These are phyloP conservation scores for Pelusios castaneus DNA, from an alignment of 2,113 vertebrate species.

Conservation along the genomic window DNA sequence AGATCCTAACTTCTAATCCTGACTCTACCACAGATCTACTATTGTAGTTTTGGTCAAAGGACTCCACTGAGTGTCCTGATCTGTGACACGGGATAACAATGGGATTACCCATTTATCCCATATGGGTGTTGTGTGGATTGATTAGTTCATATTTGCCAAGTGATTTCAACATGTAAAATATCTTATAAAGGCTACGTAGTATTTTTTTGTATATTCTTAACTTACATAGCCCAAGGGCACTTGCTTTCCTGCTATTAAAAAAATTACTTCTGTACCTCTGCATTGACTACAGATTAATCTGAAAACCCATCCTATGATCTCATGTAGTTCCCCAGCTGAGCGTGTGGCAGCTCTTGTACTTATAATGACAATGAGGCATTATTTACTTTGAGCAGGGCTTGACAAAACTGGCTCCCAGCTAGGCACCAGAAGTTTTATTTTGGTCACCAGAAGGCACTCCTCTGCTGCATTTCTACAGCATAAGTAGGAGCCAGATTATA, in stretches of 20 bases:
- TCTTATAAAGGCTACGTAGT: neutral
- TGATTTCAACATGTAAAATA: neutral
- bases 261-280: neutral
- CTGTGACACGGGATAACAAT: neutral
- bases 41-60: neutral
- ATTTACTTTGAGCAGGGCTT: too few relatives aligned
- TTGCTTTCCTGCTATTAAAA: neutral
- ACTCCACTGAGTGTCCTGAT: neutral
- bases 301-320: neutral
- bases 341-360: neutral
- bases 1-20: too few relatives aligned
- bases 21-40: neutral
- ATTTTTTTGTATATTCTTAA: neutral
- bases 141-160: neutral
- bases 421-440: too few relatives aligned
- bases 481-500: too few relatives aligned
- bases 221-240: neutral
- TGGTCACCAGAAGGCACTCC: too few relatives aligned
- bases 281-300: neutral
- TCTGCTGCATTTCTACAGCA: too few relatives aligned
- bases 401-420: too few relatives aligned
- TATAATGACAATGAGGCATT: neutral
- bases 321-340: neutral
- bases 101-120: neutral
- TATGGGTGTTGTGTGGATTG: neutral